These are phyloP conservation scores for Zosterops borbonicus DNA, from an alignment of 2,113 vertebrate species.

Conservation along the genomic window DNA sequence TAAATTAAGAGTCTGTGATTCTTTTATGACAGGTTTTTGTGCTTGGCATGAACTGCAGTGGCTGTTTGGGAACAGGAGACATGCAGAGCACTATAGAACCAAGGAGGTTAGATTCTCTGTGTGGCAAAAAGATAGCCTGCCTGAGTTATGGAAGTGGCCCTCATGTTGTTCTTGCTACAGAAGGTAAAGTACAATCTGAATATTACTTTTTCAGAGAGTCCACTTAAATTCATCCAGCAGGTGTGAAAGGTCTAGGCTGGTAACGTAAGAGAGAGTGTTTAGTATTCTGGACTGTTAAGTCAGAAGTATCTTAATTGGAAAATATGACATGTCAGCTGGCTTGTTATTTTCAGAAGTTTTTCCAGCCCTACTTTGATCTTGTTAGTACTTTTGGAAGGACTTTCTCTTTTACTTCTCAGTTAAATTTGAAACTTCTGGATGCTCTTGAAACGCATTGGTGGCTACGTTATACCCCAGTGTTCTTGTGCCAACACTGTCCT, in stretches of 20 bases:
- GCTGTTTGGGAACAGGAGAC: slow-evolving; percentile 93
- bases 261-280: neutral
- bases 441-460: neutral
- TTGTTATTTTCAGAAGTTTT: neutral
- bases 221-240: neutral
- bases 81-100: slow-evolving; percentile 92
- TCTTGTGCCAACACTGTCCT: neutral
- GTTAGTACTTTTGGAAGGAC: neutral
- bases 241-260: neutral
- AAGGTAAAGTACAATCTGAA: slow-evolving; percentile 77
- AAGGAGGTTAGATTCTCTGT: slow-evolving; percentile 85
- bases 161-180: slow-evolving; percentile 89
- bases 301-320: neutral
- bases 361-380: neutral
- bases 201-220: neutral
- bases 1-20: neutral
- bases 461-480: neutral
- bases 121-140: slow-evolving; percentile 92
- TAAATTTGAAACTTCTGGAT: neutral
- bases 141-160: slow-evolving; percentile 97
- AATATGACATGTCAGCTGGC: neutral
- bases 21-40: slow-evolving; percentile 87
- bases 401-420: neutral
- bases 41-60: slow-evolving; percentile 94
- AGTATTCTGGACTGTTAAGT: neutral